These are phyloP conservation scores for Gasterosteus nipponicus DNA, from an alignment of 2,113 vertebrate genomes.

Conservation along the genomic window DNA sequence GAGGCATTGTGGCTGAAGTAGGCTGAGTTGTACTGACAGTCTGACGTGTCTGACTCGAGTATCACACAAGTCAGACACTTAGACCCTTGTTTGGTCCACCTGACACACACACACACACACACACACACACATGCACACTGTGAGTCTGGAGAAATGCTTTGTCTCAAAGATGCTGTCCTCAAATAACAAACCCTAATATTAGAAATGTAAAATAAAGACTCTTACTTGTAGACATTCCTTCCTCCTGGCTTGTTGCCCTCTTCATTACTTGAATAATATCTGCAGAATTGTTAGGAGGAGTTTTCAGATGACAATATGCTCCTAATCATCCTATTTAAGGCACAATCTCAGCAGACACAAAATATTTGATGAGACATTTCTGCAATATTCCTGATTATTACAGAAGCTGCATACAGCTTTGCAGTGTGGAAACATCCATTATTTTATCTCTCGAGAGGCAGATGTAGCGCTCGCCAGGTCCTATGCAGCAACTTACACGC, in stretches of 20 bases:
- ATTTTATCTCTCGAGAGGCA: background rate
- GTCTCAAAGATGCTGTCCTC: background rate
- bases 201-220: background rate
- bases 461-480: too few species aligned
- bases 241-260: conserved; percentile 83
- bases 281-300: conserved; percentile 59
- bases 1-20: conserved; percentile 86
- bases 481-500: conserved; percentile 80
- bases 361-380: background rate
- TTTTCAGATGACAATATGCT: background rate
- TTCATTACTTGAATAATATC: conserved; percentile 93
- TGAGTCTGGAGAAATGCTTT: background rate
- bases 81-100: conserved; percentile 40
- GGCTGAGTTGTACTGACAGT: conserved; percentile 89
- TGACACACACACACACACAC: conserved; percentile 28
- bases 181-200: background rate
- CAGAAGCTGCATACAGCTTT: background rate
- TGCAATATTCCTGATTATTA: background rate
- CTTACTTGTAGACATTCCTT: conserved; percentile 94
- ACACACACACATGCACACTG: conserved; percentile 2
- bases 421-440: background rate
- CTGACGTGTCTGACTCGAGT: conserved; percentile 57
- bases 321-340: background rate
- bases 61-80: conserved; percentile 87
- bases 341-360: background rate